Base-by-base conservation (phyloP, 2,888 invertebrate species). In the Polyommatus icarus region DNA sequence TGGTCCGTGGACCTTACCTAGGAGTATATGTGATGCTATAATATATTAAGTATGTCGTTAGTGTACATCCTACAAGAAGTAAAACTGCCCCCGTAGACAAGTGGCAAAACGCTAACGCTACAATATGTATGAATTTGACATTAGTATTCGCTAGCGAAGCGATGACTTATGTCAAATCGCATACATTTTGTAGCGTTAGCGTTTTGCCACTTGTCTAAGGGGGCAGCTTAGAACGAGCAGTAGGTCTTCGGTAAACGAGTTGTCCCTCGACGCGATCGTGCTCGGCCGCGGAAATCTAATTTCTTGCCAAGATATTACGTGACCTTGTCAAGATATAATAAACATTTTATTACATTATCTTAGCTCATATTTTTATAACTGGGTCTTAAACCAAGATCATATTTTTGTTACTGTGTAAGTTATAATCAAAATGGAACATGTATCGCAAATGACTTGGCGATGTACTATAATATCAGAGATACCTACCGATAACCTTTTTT, bases 241-340 rank as follows among this genome's bases (percentile, higher is more conserved):
- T 15, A 67, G 67, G 32, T 67, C 32, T 88, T 91, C 90, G 90
- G 89, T 93, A 93, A 92, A 89, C 88, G 87, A 89, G 93, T 93
- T 92, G 92, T 91, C 93, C 92, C 90, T 86, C 88, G 91, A 90
- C 90, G 87, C 85, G 24, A 24, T 50, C 84, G 85, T 85, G 89
- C 86, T 90, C 91, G 91, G 90, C 89, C 91, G 92, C 91, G 93
- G 92, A 91, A 93, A 93, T 93, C 91, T 93, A 93, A 93, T 93
- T 93, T 90, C 89, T 86, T 87, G 91, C 90, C 87, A 89, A 91
- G 91, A 90, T 89, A 90, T 92, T 92, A 93, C 93, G 93, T 93
- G 93, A 93, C 93, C 92, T 91, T 87, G 87, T 88, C 87, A 91
- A 91, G 91, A 92, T 93, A 92, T 91, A 91, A 92, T 75, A 75